A percentile compares a stretch with the other conserved stretches of the same genome.
phyloP scores from a whole-genome alignment of 2,888 invertebrate species.

The Acanthococcus lagerstroemiae region DNA sequence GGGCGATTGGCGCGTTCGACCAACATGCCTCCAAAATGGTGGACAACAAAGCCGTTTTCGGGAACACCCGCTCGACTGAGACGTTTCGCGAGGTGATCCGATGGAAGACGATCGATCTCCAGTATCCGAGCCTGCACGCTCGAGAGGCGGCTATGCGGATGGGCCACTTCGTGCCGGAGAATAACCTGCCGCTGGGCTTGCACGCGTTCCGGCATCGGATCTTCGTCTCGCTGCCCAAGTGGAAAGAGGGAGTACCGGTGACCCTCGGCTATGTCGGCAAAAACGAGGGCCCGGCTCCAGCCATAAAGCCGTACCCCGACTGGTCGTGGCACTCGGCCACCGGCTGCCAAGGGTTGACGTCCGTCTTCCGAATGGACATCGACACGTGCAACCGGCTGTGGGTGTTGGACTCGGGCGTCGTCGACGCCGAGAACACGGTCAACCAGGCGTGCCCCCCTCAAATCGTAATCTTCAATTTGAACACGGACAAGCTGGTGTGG shows the following conservation, averaged over 20 bases:
- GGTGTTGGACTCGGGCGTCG: constrained; percentile 65
- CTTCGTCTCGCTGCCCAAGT: constrained; percentile 66
- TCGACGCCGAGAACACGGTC: constrained; percentile 49
- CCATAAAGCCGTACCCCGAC: constrained; percentile 64
- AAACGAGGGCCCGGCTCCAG: constrained; percentile 52
- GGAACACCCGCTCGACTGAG: constrained; percentile 20
- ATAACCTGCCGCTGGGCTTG: constrained; percentile 63
- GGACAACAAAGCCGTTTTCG: not conserved
- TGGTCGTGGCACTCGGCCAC: constrained; percentile 53
- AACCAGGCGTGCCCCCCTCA: constrained; percentile 51
- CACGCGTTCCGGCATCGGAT: constrained; percentile 58
- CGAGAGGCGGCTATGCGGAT: constrained; percentile 51
- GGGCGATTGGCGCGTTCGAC: constrained; percentile 39
- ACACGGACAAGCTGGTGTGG: constrained; percentile 57
- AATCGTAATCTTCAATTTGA: constrained; percentile 61
- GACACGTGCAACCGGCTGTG: constrained; percentile 68
- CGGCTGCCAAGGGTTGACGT: constrained; percentile 42
- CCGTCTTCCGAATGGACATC: constrained; percentile 41
- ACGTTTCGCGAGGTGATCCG: constrained; percentile 48
- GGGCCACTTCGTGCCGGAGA: constrained; percentile 56
- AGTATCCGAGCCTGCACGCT: constrained; percentile 51
- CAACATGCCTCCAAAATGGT: constrained; percentile 9
- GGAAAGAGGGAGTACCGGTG: constrained; percentile 63
- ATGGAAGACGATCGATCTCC: constrained; percentile 66
- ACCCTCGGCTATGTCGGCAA: constrained; percentile 62